A percentile compares a stretch with the other conserved stretches of the same genome.
Evolutionary conservation across 2,797 vertebrate species (phyloP).

Genomic region (Telmatherina bonti): DNA sequence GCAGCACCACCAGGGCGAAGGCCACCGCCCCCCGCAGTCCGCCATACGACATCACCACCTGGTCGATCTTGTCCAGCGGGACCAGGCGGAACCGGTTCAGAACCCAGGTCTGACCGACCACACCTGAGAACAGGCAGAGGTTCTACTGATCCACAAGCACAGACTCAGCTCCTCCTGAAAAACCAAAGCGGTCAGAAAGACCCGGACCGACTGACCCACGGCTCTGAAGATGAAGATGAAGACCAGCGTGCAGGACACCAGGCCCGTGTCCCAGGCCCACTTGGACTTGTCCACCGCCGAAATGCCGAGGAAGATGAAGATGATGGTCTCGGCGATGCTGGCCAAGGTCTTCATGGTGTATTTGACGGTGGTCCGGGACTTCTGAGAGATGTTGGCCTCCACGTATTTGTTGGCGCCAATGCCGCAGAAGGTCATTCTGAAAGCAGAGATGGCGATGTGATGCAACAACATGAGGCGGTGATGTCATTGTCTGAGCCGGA

Average conservation of each 20-base stretch:
- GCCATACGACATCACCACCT: constrained; percentile 98
- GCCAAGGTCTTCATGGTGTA: constrained; percentile 98
- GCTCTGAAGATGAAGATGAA: constrained; percentile 96
- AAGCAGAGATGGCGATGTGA: not conserved
- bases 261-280: constrained; percentile 96
- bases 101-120: constrained; percentile 92
- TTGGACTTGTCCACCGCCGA: constrained; percentile 95
- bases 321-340: constrained; percentile 95
- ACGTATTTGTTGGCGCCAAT: constrained; percentile 97
- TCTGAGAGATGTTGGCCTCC: constrained; percentile 97
- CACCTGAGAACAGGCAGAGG: constrained; percentile 79
- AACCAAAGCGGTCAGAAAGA: not conserved
- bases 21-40: constrained; percentile 95
- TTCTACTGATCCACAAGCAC: not conserved
- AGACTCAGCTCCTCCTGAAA: too few species aligned
- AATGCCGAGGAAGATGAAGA: constrained; percentile 97
- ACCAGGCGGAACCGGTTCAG: constrained; percentile 94
- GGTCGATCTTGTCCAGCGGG: constrained; percentile 94
- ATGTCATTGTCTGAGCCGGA: too few species aligned
- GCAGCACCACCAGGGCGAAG: constrained; percentile 92
- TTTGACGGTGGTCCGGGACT: constrained; percentile 95
- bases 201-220: constrained; percentile 76
- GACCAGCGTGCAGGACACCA: constrained; percentile 93
- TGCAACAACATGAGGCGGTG: not conserved
- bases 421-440: constrained; percentile 95